Base-by-base conservation (phyloP, 1,140 invertebrate species). In the Drosophila equinoxialis region DNA sequence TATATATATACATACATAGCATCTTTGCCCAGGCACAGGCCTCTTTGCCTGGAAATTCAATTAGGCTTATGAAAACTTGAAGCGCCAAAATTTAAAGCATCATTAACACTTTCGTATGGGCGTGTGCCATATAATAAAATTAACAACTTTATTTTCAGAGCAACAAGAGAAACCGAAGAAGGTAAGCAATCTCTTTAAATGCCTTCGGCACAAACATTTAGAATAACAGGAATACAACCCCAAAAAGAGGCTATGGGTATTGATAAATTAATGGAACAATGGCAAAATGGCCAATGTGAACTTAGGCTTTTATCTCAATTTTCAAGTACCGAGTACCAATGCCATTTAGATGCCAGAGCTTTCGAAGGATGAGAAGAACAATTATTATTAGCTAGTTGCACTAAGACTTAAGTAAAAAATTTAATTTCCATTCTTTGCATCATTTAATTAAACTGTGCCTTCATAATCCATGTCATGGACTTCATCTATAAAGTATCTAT, bases 51-150 rank as follows among this genome's bases (percentile, higher is more conserved):
- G 54, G 55, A 71, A 81, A 81, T 81, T 81, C 79, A 81, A 81
- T 81, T 81, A 81, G 81, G 79, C 79, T 82, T 74, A 81, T 74
- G 71, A 78, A 74, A 81, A 81, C 79, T 81, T 81, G 73, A 81
- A 77, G 74, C 79, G 68, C 70, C 70, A 81, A 81, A 51, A 81
- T 81, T 77, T 81, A 81, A 81, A 82, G 74, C 79, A 74, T 82
- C 79, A 81, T 81, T 81, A 81, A 81, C 79, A 81, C 79, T 81
- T 81, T 81, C 78, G 61, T 65, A 23, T 66, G 54, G 60, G 69
- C 74, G 71, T 71, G 74, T 70, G 69, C 63, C 66, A 37, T 72
- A 77, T 81, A 81, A 81, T 81, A 81, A 81, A 81, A 81, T 81
- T 81, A 81, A 81, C 79, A 81, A 81, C 74, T 81, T 81, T 81